These are phyloP conservation scores for Orussus abietinus DNA, from an alignment of 1,140 invertebrate species.

Conservation along the genomic window DNA sequence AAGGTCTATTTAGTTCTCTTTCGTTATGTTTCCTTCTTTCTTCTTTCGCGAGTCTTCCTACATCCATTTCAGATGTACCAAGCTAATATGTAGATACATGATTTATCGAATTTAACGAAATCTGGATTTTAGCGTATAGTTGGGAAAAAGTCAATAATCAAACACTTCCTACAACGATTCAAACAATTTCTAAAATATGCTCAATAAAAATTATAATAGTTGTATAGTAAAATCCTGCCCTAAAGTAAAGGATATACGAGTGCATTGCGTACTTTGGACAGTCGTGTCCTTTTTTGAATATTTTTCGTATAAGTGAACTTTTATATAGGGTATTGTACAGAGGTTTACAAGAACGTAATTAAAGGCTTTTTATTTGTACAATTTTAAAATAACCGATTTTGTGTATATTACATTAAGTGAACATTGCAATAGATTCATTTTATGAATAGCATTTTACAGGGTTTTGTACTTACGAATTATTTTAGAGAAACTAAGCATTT, in stretches of 20 bases:
- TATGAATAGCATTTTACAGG: constrained; percentile 27
- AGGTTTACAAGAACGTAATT: constrained; percentile 13
- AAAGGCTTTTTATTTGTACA: constrained; percentile 21
- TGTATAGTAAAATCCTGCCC: constrained; percentile 43
- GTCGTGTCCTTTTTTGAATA: constrained; percentile 40
- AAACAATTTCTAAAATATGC: constrained; percentile 51
- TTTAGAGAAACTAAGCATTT: constrained; percentile 27
- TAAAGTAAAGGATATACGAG: constrained; percentile 31
- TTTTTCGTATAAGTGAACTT: constrained; percentile 37
- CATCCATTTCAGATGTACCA: background rate
- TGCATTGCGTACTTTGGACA: constrained; percentile 40
- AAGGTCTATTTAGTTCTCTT: too few species aligned
- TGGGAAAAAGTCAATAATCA: constrained; percentile 42
- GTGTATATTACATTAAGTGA: constrained; percentile 29
- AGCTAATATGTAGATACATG: background rate
- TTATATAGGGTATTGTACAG: constrained; percentile 34
- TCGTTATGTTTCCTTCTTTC: constrained; percentile 10
- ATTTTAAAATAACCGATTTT: too few species aligned
- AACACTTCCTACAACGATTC: constrained; percentile 49
- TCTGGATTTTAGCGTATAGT: constrained; percentile 40
- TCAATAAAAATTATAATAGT: constrained; percentile 48
- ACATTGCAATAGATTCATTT: constrained; percentile 12
- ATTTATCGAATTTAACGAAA: constrained; percentile 6
- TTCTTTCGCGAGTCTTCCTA: constrained; percentile 14
- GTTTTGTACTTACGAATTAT: constrained; percentile 30